Conservation (phyloP, 2,113 vertebrate genomes). For the western clawed frog (Xenopus tropicalis) region DNA sequence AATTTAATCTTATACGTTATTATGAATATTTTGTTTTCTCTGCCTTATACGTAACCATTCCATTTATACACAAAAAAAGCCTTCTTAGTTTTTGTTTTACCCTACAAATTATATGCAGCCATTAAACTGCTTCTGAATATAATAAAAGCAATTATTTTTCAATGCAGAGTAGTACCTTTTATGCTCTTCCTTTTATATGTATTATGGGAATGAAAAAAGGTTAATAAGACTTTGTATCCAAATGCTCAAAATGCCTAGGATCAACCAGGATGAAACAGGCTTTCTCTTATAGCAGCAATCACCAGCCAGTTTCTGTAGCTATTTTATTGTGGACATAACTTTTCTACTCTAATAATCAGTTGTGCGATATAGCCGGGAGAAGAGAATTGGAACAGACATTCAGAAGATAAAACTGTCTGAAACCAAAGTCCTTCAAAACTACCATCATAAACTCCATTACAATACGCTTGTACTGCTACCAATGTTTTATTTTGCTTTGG, state of each 20-base stretch:
- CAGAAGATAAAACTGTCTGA: conserved; percentile 30
- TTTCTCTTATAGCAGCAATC: background rate
- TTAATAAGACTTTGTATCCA: conserved; percentile 2
- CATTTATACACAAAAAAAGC: too few species aligned
- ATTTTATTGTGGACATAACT: conserved; percentile 31
- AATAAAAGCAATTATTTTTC: too few species aligned
- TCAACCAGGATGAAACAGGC: background rate
- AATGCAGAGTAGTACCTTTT: too few species aligned
- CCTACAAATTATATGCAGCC: too few species aligned
- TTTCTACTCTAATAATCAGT: conserved; percentile 19
- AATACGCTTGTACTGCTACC: conserved; percentile 10
- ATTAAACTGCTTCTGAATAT: too few species aligned
- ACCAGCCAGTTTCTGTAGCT: conserved; percentile 13
- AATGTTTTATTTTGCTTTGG: background rate
- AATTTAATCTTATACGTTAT: too few species aligned
- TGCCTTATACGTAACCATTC: too few species aligned
- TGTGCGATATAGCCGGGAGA: conserved; percentile 20
- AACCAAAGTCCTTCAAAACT: conserved; percentile 33
- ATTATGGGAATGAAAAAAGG: background rate
- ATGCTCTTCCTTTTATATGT: too few species aligned
- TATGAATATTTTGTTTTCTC: too few species aligned
- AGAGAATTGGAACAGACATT: conserved; percentile 7
- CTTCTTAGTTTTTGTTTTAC: too few species aligned
- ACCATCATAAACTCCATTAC: conserved; percentile 13
- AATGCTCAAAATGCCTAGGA: background rate